Conservation (phyloP, 1,140 invertebrate species). For the Berghia stephanieae region DNA sequence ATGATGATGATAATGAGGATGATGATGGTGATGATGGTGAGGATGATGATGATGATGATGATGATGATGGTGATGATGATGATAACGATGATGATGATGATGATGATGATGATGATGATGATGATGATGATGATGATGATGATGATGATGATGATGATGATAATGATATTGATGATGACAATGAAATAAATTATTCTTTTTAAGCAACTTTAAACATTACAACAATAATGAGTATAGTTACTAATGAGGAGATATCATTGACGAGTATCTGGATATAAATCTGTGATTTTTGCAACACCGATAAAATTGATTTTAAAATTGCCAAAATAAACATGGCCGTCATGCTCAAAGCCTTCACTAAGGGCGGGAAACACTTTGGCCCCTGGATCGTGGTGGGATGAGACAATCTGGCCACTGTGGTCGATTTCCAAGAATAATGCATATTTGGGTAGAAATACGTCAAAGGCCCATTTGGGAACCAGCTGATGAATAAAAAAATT, state of each 20-base stretch:
- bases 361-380: slow-evolving; percentile 55
- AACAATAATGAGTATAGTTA: too few species aligned
- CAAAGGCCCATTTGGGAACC: slow-evolving; percentile 65
- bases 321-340: slow-evolving; percentile 72
- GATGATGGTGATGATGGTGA: too few species aligned
- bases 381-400: slow-evolving; percentile 60
- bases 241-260: too few species aligned
- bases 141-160: background rate
- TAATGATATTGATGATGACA: background rate
- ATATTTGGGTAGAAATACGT: slow-evolving; percentile 73
- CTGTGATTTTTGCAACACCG: slow-evolving; percentile 29
- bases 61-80: slow-evolving; percentile 15
- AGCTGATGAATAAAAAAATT: too few species aligned
- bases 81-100: slow-evolving; percentile 1
- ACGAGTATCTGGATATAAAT: slow-evolving; percentile 15
- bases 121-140: slow-evolving; percentile 5
- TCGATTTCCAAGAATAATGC: slow-evolving; percentile 63
- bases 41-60: slow-evolving; percentile 7
- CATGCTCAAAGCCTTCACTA: slow-evolving; percentile 61
- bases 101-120: background rate
- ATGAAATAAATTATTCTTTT: background rate
- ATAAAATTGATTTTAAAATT: slow-evolving; percentile 47
- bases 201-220: too few species aligned
- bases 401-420: slow-evolving; percentile 53
- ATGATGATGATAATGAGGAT: background rate